Evolutionary conservation across 2,797 vertebrate genomes (phyloP).

Genomic region (Acridotheres tristis): DNA sequence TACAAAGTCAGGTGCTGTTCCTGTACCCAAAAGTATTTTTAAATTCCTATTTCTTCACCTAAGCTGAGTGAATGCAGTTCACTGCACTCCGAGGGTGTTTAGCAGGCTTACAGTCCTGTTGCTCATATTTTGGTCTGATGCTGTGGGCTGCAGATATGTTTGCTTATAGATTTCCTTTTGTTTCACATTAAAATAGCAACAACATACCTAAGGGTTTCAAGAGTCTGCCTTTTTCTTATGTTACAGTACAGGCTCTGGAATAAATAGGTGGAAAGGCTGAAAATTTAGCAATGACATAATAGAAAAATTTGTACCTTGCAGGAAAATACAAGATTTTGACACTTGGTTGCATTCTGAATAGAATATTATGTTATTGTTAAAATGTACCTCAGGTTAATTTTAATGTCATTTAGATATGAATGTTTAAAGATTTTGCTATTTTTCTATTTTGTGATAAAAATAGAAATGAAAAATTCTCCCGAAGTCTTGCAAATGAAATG

Average conservation of each 20-base stretch:
- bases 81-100: neutral
- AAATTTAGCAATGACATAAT: neutral
- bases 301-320: neutral
- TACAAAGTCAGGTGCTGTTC: neutral
- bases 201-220: neutral
- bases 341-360: neutral
- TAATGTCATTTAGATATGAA: neutral
- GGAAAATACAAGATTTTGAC: neutral
- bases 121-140: neutral
- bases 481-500: neutral
- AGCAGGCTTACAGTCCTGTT: neutral
- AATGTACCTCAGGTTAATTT: neutral
- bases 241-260: neutral
- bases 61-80: neutral
- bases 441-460: neutral
- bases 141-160: neutral
- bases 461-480: neutral
- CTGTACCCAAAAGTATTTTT: neutral
- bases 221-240: neutral
- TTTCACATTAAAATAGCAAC: neutral
- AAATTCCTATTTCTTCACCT: neutral
- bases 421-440: neutral
- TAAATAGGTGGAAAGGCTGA: neutral
- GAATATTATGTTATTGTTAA: neutral
- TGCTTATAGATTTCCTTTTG: neutral